Percentiles rank a stretch among this genome's conserved stretches.
These are phyloP conservation scores for Lamellibrachia luymesi DNA, from an alignment of 1,140 invertebrate species.

Conservation along the genomic window DNA sequence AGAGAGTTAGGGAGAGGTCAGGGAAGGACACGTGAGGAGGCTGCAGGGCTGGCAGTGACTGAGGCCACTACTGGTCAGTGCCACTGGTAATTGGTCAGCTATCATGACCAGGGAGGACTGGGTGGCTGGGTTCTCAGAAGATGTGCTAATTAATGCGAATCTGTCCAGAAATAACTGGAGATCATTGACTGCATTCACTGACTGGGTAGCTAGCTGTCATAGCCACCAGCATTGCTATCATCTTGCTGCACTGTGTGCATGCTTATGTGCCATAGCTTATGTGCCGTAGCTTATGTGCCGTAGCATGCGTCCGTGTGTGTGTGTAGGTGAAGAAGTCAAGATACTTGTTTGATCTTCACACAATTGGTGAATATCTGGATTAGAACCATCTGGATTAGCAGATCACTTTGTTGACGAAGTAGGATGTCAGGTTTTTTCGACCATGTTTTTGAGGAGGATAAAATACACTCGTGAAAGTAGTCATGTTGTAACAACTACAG, in stretches of 20 bases:
- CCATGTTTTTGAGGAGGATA: background rate
- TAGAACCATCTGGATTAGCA: background rate
- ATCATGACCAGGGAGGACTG: background rate
- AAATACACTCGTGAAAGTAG: background rate
- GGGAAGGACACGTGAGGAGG: background rate
- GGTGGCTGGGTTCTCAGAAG: background rate
- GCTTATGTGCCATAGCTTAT: no score
- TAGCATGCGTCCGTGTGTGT: no score
- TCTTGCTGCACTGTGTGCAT: background rate
- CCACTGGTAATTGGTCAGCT: background rate
- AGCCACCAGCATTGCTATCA: background rate
- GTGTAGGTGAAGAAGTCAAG: no score
- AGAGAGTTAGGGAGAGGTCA: background rate
- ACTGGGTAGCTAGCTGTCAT: background rate
- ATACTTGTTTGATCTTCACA: background rate
- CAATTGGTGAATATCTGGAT: background rate
- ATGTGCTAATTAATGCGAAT: conserved; percentile 1
- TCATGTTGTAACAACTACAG: background rate
- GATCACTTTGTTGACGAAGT: background rate
- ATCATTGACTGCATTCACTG: background rate
- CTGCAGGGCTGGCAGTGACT: background rate
- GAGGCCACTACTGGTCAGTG: background rate
- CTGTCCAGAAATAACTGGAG: background rate
- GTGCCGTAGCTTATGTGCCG: no score
- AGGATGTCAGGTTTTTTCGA: background rate